Evolutionary conservation across 2,888 invertebrate species (phyloP).

Genomic region (Agapostemon virescens): DNA sequence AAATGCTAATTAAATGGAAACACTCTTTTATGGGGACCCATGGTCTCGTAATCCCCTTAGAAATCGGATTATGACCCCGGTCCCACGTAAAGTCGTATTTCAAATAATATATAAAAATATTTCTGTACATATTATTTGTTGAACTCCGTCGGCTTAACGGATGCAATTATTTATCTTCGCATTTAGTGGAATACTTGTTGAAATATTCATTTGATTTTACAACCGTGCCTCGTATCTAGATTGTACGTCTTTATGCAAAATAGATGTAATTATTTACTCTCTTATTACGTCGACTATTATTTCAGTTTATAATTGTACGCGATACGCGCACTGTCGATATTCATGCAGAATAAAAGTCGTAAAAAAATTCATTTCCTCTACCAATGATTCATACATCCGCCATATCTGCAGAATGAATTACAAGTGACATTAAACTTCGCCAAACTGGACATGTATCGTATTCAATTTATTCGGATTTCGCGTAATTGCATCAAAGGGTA

Average conservation of each 20-base stretch:
- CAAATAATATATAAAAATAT: not conserved
- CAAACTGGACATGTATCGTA: no score
- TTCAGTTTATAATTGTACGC: not conserved
- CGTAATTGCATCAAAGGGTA: not conserved
- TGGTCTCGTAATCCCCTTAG: slow-evolving; percentile 50
- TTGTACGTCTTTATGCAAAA: not conserved
- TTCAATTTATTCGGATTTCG: no score
- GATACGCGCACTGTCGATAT: not conserved
- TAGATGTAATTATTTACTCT: not conserved
- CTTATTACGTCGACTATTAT: not conserved
- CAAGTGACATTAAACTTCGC: no score
- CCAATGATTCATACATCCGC: no score
- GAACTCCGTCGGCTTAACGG: not conserved
- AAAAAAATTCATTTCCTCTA: not conserved
- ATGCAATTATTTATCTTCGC: not conserved
- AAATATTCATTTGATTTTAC: not conserved
- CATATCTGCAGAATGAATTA: no score
- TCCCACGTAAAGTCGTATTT: not conserved
- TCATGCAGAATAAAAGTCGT: not conserved
- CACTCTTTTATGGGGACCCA: slow-evolving; percentile 56
- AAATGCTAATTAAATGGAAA: slow-evolving; percentile 69
- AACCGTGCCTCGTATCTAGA: not conserved
- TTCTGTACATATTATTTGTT: not conserved
- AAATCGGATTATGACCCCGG: slow-evolving; percentile 55
- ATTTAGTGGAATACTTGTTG: not conserved